Evolutionary conservation across 1,140 invertebrate species (phyloP), one percentile per base, ranked within the genome.

Genomic region (Pseudomyrmex flavicornis): DNA sequence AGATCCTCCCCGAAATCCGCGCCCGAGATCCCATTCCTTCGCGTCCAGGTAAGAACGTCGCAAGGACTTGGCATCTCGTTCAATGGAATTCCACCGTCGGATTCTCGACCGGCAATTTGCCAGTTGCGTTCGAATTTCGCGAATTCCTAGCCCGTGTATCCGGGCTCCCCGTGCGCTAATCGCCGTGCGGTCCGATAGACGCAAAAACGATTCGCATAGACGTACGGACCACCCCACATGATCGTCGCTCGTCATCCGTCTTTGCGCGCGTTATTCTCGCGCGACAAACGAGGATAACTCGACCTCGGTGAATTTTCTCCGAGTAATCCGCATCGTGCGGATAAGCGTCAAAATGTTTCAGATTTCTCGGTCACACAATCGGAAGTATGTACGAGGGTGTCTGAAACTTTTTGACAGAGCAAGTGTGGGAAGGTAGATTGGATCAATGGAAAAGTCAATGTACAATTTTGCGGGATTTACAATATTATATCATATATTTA

Each of bases 51-150:
- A 89, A 90, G 91, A 92, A 93, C 91, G 88, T 88, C 73, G 76
- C 90, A 87, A 85, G 35, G 35, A 35, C 5, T 35, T 85, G 92
- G 91, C 91, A 93, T 93, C 92, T 87, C 91, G 91, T 91, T 91
- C 83, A 91, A 91, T 91, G 86, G 91, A 92, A 93, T 93, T 88
- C 92, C 92, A 91, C 87, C 90, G 88, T 91, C 89, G 85, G 48
- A 88, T 88, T 74, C 79, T 69, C 82, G 65, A 2, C 54, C 82
- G 66, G 75, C 90, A 92, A 93, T 93, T 93, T 93, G 92, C 92
- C 91, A 93, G 92, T 93, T 93, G 92, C 90, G 85, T 93, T 93
- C 88, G 90, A 89, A 92, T 93, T 93, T 93, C 91, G 90, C 85
- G 92, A 92, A 93, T 93, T 93, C 91, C 92, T 93, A 93, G 91